phyloP scores from a whole-genome alignment of 2,113 vertebrate genomes.

The Neotoma lepida region DNA sequence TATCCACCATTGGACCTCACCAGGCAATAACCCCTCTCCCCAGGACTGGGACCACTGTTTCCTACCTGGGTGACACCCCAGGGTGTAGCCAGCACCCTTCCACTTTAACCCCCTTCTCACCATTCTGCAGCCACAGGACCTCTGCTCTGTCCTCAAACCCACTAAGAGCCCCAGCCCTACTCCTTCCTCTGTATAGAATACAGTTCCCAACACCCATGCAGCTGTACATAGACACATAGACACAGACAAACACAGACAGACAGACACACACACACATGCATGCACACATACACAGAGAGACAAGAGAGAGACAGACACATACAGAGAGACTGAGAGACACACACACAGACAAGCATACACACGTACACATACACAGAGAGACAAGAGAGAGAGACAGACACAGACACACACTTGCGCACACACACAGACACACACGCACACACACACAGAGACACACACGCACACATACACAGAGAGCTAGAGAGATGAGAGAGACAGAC shows the following conservation, averaged over 20 bases:
- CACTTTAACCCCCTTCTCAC: fast-evolving
- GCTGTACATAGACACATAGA: background rate
- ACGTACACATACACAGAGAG: background rate
- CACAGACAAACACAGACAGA: background rate
- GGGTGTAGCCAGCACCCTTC: fast-evolving
- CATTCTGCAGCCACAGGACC: background rate
- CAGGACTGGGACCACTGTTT: background rate
- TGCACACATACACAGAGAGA: background rate
- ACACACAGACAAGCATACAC: too few relatives aligned
- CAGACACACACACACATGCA: background rate
- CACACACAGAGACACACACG: background rate
- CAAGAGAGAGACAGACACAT: background rate
- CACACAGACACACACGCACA: background rate
- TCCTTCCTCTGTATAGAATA: background rate
- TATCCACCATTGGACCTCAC: fast-evolving
- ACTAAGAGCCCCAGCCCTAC: background rate
- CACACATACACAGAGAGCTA: background rate
- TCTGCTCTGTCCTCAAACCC: background rate
- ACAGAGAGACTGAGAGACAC: background rate
- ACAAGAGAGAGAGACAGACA: background rate
- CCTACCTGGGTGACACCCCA: background rate
- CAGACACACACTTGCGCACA: background rate
- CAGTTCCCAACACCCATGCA: background rate
- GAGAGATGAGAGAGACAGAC: fast-evolving
- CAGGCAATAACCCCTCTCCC: background rate